Conservation (phyloP, 2,113 vertebrate species). For the Cryptomyrus ogoouensis region DNA sequence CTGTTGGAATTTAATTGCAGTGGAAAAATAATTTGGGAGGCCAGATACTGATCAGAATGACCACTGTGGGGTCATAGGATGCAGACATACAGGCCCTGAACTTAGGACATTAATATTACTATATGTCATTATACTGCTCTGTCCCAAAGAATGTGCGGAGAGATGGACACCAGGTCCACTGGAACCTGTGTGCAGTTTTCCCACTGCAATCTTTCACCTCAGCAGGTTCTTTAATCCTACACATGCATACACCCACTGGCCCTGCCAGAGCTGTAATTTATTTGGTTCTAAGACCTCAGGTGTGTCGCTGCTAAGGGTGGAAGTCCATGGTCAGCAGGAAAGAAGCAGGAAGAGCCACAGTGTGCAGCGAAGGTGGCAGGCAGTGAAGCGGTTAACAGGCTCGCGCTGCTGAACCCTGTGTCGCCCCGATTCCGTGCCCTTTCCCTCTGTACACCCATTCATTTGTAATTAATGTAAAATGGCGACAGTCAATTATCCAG, state of each 20-base stretch:
- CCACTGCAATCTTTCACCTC: not conserved
- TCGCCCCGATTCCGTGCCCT: not conserved
- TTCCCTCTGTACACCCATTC: not conserved
- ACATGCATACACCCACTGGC: not conserved
- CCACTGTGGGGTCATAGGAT: not conserved
- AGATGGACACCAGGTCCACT: not conserved
- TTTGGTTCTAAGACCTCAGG: not conserved
- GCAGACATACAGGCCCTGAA: not conserved
- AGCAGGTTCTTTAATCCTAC: not conserved
- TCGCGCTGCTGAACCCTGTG: not conserved
- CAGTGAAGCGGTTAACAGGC: not conserved
- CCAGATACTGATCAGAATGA: not conserved
- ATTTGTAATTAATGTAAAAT: not conserved
- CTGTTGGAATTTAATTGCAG: not conserved
- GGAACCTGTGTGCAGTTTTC: not conserved
- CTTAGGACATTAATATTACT: not conserved
- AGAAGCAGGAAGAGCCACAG: not conserved
- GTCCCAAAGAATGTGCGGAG: not conserved
- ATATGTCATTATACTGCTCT: not conserved
- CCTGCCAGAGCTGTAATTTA: not conserved
- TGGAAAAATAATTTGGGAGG: not conserved
- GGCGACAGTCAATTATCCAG: not conserved
- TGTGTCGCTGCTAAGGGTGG: not conserved
- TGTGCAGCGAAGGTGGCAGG: not conserved
- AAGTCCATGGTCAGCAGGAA: not conserved